These are phyloP conservation scores for Charanyca ferruginea DNA, from an alignment of 2,888 invertebrate genomes.

Conservation along the genomic window DNA sequence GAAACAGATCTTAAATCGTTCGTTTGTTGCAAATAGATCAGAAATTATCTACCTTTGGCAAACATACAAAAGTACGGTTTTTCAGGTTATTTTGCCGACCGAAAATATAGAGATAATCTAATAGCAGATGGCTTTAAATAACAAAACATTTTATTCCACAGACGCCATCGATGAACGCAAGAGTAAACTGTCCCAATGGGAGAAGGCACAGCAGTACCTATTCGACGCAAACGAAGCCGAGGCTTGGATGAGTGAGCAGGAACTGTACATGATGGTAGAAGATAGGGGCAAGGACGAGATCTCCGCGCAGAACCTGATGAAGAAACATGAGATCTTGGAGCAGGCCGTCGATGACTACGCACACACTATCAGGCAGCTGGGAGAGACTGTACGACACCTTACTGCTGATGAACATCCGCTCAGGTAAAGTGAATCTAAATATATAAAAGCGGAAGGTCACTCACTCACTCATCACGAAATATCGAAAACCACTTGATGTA, in stretches of 20 bases:
- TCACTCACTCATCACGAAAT: too few species aligned
- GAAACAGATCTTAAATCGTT: too few species aligned
- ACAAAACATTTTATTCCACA: slow-evolving; percentile 51
- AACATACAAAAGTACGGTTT: too few species aligned
- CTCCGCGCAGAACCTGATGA: slow-evolving; percentile 99
- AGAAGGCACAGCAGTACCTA: slow-evolving; percentile 98
- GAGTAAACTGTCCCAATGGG: slow-evolving; percentile 96
- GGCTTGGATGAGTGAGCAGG: slow-evolving; percentile 99
- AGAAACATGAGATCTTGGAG: slow-evolving; percentile 99
- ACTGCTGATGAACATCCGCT: slow-evolving; percentile 96
- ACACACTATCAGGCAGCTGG: slow-evolving; percentile 98
- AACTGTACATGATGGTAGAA: slow-evolving; percentile 99
- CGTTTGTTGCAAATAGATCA: too few species aligned
- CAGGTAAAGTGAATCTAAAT: slow-evolving; percentile 89
- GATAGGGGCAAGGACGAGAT: slow-evolving; percentile 99
- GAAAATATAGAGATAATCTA: too few species aligned
- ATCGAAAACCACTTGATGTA: too few species aligned
- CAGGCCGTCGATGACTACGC: slow-evolving; percentile 99
- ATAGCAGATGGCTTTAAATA: not conserved
- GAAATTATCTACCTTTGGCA: too few species aligned
- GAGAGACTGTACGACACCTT: slow-evolving; percentile 97
- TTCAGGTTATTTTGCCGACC: too few species aligned
- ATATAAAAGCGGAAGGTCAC: too few species aligned
- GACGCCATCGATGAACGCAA: slow-evolving; percentile 98
- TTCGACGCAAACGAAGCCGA: slow-evolving; percentile 99